Evolutionary conservation across 2,113 vertebrate species (phyloP).

Genomic region (Pungitius pungitius): DNA sequence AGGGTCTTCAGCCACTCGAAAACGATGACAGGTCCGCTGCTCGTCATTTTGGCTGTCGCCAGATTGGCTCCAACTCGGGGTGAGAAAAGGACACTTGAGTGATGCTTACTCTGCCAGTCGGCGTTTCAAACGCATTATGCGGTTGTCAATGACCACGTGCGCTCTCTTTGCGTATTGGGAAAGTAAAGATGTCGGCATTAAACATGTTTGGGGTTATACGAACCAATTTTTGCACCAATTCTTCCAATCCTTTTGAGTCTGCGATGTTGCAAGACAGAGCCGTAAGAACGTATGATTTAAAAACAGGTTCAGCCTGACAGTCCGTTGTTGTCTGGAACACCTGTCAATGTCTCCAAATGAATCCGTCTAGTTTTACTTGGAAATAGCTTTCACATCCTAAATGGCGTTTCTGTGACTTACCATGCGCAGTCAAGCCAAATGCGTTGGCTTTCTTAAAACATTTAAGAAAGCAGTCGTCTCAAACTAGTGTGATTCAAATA

Average conservation of each 20-base stretch:
- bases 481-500: conserved; percentile 52
- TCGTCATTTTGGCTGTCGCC: conserved; percentile 81
- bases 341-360: conserved; percentile 53
- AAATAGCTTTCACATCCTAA: conserved; percentile 27
- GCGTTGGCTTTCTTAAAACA: conserved; percentile 9
- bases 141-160: not conserved
- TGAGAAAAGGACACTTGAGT: conserved; percentile 26
- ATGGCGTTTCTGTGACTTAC: conserved; percentile 7
- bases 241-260: not conserved
- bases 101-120: conserved; percentile 55
- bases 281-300: not conserved
- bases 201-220: conserved; percentile 28
- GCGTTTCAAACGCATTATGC: conserved; percentile 57
- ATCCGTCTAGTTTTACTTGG: conserved; percentile 37
- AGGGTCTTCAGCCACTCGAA: conserved; percentile 96
- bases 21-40: conserved; percentile 89
- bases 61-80: conserved; percentile 49
- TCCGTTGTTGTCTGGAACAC: conserved; percentile 38
- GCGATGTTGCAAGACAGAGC: not conserved
- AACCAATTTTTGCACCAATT: conserved; percentile 8
- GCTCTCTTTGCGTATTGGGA: not conserved
- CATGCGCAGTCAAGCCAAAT: conserved; percentile 17
- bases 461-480: conserved; percentile 5
- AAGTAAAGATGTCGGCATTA: conserved; percentile 19
- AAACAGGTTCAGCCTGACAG: not conserved